A percentile compares a stretch with the other conserved stretches of the same genome.
These are phyloP conservation scores for Planiliza haematocheilus DNA, from an alignment of 2,113 vertebrate species.

Conservation along the genomic window DNA sequence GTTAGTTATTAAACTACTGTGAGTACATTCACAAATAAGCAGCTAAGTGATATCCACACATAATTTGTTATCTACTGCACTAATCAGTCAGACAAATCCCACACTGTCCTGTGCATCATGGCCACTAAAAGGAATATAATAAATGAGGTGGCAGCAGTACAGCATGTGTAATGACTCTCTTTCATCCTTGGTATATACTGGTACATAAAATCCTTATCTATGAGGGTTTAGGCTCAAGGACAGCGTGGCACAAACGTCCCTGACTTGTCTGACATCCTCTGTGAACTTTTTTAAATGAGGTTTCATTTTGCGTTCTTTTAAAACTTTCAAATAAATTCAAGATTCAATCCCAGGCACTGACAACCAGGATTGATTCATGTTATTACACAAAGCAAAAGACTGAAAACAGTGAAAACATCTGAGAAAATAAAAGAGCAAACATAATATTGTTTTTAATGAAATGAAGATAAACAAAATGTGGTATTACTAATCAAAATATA, in stretches of 20 bases:
- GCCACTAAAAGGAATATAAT: conserved; percentile 3
- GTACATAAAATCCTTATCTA: conserved; percentile 2
- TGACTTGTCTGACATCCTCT: background rate
- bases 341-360: background rate
- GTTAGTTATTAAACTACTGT: conserved; percentile 25
- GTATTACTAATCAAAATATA: conserved; percentile 27
- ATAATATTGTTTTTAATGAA: no score
- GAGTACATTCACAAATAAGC: conserved; percentile 20
- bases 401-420: no score
- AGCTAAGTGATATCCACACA: conserved; percentile 1
- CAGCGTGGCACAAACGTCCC: background rate
- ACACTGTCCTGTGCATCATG: conserved; percentile 4
- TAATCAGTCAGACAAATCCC: background rate
- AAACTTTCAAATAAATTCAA: conserved; percentile 11
- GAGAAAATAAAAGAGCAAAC: no score
- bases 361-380: conserved; percentile 12
- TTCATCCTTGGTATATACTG: background rate
- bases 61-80: background rate
- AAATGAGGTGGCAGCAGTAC: conserved; percentile 1
- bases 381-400: background rate
- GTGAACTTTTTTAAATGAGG: background rate
- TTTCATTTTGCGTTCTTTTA: conserved; percentile 7
- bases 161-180: background rate
- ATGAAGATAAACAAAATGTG: background rate
- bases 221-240: conserved; percentile 11